Evolutionary conservation across 2,888 invertebrate genomes (phyloP).

Genomic region (Oligia fasciuncula): DNA sequence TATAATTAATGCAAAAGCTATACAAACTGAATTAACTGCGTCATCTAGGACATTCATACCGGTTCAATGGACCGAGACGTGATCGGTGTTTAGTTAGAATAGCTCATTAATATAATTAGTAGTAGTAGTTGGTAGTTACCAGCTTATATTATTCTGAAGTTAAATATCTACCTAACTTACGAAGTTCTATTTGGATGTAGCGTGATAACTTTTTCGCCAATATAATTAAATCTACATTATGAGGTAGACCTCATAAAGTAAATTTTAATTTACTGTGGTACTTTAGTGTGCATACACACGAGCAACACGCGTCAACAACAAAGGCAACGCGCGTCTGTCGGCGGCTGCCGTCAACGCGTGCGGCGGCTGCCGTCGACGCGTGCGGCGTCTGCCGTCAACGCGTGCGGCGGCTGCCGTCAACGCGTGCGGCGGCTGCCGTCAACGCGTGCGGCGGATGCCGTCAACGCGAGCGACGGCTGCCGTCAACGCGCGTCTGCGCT

Average conservation of each 20-base stretch:
- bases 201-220: background rate
- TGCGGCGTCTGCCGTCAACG: too few species aligned
- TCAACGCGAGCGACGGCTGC: too few species aligned
- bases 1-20: conserved; percentile 8
- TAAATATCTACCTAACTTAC: background rate
- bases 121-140: background rate
- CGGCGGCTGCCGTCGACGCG: too few species aligned
- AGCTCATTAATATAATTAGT: conserved; percentile 37
- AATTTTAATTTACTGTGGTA: background rate
- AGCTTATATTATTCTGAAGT: background rate
- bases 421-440: too few species aligned
- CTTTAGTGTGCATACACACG: background rate
- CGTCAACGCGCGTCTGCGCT: too few species aligned
- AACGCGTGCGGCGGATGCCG: too few species aligned
- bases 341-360: too few species aligned
- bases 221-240: background rate
- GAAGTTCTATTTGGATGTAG: background rate
- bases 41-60: conserved; percentile 32
- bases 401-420: too few species aligned
- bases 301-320: background rate
- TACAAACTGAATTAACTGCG: conserved; percentile 19
- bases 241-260: too few species aligned
- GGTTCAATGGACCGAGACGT: conserved; percentile 39
- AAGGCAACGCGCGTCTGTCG: background rate
- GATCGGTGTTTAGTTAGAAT: conserved; percentile 32